Conservation (phyloP, 2,113 vertebrate species). For the Sitta europaea region DNA sequence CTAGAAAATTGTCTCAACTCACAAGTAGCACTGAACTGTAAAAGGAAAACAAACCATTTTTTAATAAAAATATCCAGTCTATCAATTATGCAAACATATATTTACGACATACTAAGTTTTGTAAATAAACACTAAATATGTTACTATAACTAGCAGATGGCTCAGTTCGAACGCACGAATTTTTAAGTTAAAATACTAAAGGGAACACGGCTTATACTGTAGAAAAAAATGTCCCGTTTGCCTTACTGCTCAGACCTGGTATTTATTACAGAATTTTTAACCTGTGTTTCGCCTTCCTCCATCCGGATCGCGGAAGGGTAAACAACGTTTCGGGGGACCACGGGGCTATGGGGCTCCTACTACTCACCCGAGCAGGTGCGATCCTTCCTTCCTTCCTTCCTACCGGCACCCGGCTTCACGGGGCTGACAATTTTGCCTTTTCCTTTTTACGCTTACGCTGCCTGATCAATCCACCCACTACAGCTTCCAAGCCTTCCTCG, state of each 20-base stretch:
- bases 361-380: neutral
- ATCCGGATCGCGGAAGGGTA: neutral
- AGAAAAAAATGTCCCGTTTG: neutral
- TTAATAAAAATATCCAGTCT: neutral
- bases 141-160: slow-evolving; percentile 25
- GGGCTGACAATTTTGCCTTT: neutral
- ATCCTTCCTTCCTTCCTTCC: neutral
- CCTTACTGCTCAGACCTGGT: neutral
- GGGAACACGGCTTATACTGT: neutral
- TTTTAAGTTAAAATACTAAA: neutral
- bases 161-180: neutral
- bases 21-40: neutral
- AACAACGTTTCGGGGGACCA: neutral
- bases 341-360: neutral
- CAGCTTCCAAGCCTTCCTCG: neutral
- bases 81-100: slow-evolving; percentile 10
- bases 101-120: neutral
- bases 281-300: neutral
- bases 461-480: neutral
- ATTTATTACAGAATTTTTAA: neutral
- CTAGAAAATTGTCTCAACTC: neutral
- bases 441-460: neutral
- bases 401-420: neutral
- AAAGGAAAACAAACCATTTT: neutral
- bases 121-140: slow-evolving; percentile 16